Evolutionary conservation across 2,113 vertebrate species (phyloP), one percentile per base, ranked within the genome.

Genomic region (Urocolius indicus): DNA sequence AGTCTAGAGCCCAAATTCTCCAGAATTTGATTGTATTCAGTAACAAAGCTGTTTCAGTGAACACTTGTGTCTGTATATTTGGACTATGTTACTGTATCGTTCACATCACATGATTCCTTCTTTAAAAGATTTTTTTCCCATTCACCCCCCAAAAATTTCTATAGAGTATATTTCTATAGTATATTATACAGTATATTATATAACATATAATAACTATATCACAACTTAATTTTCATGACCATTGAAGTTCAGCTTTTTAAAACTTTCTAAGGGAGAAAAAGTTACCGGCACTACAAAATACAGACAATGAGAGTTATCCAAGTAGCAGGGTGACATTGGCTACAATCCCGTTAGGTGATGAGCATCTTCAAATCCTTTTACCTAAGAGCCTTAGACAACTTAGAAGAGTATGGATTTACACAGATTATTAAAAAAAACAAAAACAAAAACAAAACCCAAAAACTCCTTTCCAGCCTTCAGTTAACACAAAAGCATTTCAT

Each of bases 61-160:
- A 48, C 14, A 24, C 26, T 27, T 55, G 8, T 66, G 21, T 13
- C 17, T 69, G 11, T 23, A 11, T n/a, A 20, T 52, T 54, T 65
- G 36, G 29, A 41, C 23, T 38, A 45, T 38, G 14, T 1, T 65
- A 52, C 18, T 27, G 5, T 26, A 20, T 54, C 29, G 54, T 43
- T 71, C 29, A 41, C 2, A 0, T 27, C 32, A 41, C 1, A 0
- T 1, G 0, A 32, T 32, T 48, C 7, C 16, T 81, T 71, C 26
- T 81, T 54, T 49, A 26, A 65, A 59, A 57, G 17, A 48, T 69
- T 65, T 6, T 6, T 23, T 89, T 69, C 24, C 10, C 11, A 9
- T 58, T 65, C 24, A 18, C 9, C 11, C 54, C 48, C 55, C 48
- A 55, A 57, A 30, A 13, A 52, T n/a, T 41, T 41, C 38, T 41